Base-by-base conservation (phyloP, 1,140 invertebrate species). In the Trachelipus rathkii region DNA sequence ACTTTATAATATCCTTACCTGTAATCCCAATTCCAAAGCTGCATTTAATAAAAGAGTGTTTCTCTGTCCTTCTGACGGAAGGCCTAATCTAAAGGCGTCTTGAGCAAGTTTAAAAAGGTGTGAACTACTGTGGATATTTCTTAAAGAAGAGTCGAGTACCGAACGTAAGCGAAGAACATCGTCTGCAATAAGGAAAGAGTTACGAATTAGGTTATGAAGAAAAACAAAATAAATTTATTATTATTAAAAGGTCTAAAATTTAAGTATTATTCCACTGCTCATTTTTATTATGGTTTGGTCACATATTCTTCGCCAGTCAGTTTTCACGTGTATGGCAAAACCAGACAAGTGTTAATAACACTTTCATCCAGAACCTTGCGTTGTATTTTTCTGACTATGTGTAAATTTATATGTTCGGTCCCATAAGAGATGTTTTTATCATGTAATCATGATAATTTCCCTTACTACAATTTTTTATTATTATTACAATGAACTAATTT, bases 91-190 rank as follows among this genome's bases (percentile, higher is more conserved):
- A 85, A 93, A 91, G 33, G 92, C 91, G 86, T 94, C 92, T 85
- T 93, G 92, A 71, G 93, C 92, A 44, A 94, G 85, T 81, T 93
- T 91, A 85, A 93, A 94, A 78, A 95, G 87, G 85, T 93, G 92
- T 15, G 91, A 91, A 5, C 92, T 92, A 83, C 90, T 92, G 82
- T 93, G 92, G 78, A 95, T 92, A 85, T 93, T 91, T 60, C 89
- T 86, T 83, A 92, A 90, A 15, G 92, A 90, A 67, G 91, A 91
- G 82, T 92, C 92, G 53, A 94, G 84, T 44, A 93, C 92, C 1
- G 89, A 89, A 11, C 89, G 87, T 71, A 94, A 85, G 13, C 91
- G 87, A 74, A 88, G 86, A 2, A 89, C 87, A 82, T 92, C 91
- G 82, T 89, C 91, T 88, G 86, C 0, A 83, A 81, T 19, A 60